These are phyloP conservation scores for Gymnoscopelus microlampas DNA, from an alignment of 2,797 vertebrate species.

Conservation along the genomic window DNA sequence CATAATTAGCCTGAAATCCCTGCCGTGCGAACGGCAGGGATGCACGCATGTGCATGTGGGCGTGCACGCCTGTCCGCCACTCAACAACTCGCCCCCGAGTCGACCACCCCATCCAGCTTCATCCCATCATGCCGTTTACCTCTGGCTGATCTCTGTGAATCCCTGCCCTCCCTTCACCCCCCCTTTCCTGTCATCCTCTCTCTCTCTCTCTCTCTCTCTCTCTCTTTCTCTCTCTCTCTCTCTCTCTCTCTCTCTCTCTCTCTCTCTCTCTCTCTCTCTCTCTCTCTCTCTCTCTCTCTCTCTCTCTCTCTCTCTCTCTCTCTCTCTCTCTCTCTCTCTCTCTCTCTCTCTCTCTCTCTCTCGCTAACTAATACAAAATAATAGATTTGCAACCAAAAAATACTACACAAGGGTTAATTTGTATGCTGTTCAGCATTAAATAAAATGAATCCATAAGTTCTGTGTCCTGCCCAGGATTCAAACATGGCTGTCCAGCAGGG, in stretches of 20 bases:
- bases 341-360: too few species aligned
- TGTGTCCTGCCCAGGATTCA: too few species aligned
- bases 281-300: not conserved
- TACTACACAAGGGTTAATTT: too few species aligned
- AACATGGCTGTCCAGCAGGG: too few species aligned
- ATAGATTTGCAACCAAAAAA: too few species aligned
- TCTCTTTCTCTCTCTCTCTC: too few species aligned
- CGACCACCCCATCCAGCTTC: constrained; percentile 22
- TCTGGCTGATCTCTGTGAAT: constrained; percentile 55
- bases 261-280: too few species aligned
- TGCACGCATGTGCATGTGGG: constrained; percentile 18
- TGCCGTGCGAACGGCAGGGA: constrained; percentile 36
- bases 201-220: not conserved
- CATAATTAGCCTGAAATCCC: constrained; percentile 82
- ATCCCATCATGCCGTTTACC: constrained; percentile 79
- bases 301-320: not conserved
- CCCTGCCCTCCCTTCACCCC: constrained; percentile 31
- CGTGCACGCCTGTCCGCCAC: constrained; percentile 57
- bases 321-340: too few species aligned
- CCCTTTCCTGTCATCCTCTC: constrained; percentile 10
- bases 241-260: too few species aligned
- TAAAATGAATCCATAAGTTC: too few species aligned
- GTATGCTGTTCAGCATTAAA: too few species aligned
- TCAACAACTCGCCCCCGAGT: constrained; percentile 60
- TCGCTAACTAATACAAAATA: too few species aligned